Percentiles rank a stretch among this genome's conserved stretches.
Evolutionary conservation across 92 coral and sea anemone genomes (phyloP).

Genomic region (Heteractis magnifica): DNA sequence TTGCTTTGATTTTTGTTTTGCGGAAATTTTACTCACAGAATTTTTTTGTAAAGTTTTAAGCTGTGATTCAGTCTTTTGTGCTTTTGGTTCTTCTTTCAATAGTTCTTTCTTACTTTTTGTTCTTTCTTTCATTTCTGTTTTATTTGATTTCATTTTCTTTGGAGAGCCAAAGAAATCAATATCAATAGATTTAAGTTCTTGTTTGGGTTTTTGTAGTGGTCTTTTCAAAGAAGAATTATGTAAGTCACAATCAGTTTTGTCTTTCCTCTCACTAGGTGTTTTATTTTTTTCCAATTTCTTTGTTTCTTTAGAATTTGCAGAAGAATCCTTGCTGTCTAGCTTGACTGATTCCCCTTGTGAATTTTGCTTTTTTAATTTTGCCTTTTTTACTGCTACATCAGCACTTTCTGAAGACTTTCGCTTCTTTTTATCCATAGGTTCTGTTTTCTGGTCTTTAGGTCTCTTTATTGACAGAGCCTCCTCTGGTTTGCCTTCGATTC

Average conservation of each 20-base stretch:
- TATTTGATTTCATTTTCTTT: background rate
- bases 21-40: slow-evolving; percentile 15
- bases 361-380: slow-evolving; percentile 5
- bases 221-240: background rate
- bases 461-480: background rate
- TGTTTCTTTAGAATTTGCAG: background rate
- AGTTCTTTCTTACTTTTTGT: background rate
- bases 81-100: background rate
- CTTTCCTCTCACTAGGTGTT: background rate
- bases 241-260: background rate
- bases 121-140: background rate
- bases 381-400: background rate
- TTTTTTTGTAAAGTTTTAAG: slow-evolving; percentile 16
- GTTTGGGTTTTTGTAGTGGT: background rate
- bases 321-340: background rate
- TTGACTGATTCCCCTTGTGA: background rate
- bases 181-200: background rate
- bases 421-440: background rate
- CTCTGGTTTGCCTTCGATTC: background rate
- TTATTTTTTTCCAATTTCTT: background rate
- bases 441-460: background rate
- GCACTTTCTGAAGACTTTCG: slow-evolving; percentile 2
- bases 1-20: background rate
- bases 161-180: background rate
- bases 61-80: background rate